Evolutionary conservation across 2,113 vertebrate species (phyloP).

Genomic region (Etheostoma spectabile): DNA sequence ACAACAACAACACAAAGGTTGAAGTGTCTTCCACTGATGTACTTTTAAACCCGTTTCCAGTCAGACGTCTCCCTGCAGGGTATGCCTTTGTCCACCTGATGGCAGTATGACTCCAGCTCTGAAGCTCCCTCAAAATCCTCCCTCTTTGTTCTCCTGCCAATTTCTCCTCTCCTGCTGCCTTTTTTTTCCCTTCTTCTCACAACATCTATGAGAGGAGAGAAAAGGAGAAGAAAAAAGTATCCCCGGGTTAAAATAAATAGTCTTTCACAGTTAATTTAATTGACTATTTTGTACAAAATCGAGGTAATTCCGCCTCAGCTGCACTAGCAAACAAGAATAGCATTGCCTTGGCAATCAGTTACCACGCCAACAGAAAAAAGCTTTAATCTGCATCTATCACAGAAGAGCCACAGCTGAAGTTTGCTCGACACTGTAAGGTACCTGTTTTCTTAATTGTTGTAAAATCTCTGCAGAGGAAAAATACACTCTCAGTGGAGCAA

Average conservation of each 20-base stretch:
- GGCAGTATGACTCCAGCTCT: constrained; percentile 83
- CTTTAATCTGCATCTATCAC: constrained; percentile 76
- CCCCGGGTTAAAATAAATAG: constrained; percentile 87
- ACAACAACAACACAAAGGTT: background rate
- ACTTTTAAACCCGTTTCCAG: background rate
- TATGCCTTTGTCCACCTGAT: constrained; percentile 72
- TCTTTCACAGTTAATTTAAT: constrained; percentile 89
- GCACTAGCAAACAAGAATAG: constrained; percentile 84
- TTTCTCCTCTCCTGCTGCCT: constrained; percentile 59
- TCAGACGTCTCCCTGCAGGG: constrained; percentile 36
- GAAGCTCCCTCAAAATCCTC: constrained; percentile 24
- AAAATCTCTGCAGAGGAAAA: constrained; percentile 44
- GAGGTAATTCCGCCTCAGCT: constrained; percentile 83
- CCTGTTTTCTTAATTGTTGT: constrained; percentile 65
- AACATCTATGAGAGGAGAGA: constrained; percentile 75
- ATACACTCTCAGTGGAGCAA: constrained; percentile 15
- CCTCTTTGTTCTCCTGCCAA: constrained; percentile 85
- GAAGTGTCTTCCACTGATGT: background rate
- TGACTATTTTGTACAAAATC: constrained; percentile 87
- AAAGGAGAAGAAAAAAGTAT: constrained; percentile 80
- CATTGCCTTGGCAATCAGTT: constrained; percentile 76
- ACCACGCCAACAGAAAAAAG: constrained; percentile 70
- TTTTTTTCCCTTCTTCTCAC: constrained; percentile 48
- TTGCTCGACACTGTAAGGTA: constrained; percentile 63
- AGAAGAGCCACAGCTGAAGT: constrained; percentile 65